phyloP scores from a whole-genome alignment of 2,888 invertebrate genomes.

The Pemphredon lugubris region DNA sequence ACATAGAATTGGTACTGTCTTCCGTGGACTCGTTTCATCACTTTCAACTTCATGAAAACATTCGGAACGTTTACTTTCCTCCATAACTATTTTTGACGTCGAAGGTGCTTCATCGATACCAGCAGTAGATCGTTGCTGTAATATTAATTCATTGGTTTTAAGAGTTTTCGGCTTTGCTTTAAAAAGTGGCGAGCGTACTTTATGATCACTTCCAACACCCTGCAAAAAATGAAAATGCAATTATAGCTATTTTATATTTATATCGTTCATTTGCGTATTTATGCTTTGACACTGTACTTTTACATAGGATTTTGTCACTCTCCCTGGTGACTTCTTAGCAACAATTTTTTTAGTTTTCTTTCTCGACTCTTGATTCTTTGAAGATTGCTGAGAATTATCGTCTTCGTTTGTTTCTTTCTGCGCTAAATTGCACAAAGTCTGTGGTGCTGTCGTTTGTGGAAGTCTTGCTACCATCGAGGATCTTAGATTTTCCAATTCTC shows the following conservation, averaged over 20 bases:
- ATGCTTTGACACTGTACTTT: slow-evolving; percentile 38
- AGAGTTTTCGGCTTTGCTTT: slow-evolving; percentile 6
- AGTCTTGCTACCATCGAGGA: slow-evolving; percentile 79
- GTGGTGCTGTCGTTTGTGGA: slow-evolving; percentile 47
- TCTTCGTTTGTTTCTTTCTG: slow-evolving; percentile 28
- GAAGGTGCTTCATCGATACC: background rate
- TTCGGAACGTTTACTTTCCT: background rate
- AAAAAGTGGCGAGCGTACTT: slow-evolving; percentile 7
- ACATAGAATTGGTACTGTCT: slow-evolving; percentile 58
- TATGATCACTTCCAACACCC: slow-evolving; percentile 24
- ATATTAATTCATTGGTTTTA: slow-evolving; percentile 1
- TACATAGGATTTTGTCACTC: slow-evolving; percentile 53
- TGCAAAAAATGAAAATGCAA: background rate
- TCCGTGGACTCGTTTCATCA: slow-evolving; percentile 53
- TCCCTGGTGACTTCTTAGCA: slow-evolving; percentile 61
- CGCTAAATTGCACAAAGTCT: slow-evolving; percentile 12
- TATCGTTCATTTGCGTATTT: background rate
- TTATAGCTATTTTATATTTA: background rate
- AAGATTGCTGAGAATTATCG: slow-evolving; percentile 3
- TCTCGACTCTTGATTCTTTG: too few species aligned
- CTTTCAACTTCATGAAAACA: background rate
- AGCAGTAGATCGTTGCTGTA: slow-evolving; percentile 5
- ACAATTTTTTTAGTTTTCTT: slow-evolving; percentile 46
- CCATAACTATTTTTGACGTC: background rate
- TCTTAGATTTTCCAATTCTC: slow-evolving; percentile 82